Evolutionary conservation across 2,888 invertebrate species (phyloP), one percentile per base, ranked within the genome.

Genomic region (Drosophila greeni): DNA sequence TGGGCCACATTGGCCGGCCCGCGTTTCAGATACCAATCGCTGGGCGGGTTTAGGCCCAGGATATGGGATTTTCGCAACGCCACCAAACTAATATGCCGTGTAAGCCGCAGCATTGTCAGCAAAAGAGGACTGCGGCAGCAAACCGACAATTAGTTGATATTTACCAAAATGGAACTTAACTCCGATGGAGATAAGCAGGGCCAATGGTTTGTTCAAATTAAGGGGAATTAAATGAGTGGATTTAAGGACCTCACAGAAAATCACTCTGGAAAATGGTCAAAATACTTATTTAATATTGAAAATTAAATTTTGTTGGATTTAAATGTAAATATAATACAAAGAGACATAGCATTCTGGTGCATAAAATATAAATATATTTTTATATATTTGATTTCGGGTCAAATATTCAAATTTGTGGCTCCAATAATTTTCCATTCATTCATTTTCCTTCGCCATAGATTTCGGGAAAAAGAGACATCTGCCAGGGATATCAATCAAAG

Each of bases 21-120:
- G 70, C 76, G 74, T 71, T 76, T 70, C 55, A 66, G 77, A 81
- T 77, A 62, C 23, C 45, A 72, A 62, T 75, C 62, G 57, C 33
- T 12, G 67, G 70, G 51, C 20, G 26, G 16, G 65, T 23, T 51
- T 39, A 16, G 24, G 43, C 33, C 42, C 43, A 45, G 20, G 45
- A 51, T 47, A 56, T 34, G 59, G 55, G 55, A 62, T 58, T 47
- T 67, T 47, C 23, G 33, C 29, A 79, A 59, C 14, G 40, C 40
- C 42, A 31, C 36, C 24, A 47, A 40, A 58, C 66, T 52, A 72
- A 71, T 68, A 67, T 49, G 42, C 40, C 40, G 42, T 48, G 18
- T 20, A 42, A 42, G 31, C 40, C 20, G 39, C 33, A 26, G 49
- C 49, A 64, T 34, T 48, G 64, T 48, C 64, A 64, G 20, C 39